These are phyloP conservation scores for Halcyon badia DNA, from an alignment of 2,797 vertebrate species.

Conservation along the genomic window DNA sequence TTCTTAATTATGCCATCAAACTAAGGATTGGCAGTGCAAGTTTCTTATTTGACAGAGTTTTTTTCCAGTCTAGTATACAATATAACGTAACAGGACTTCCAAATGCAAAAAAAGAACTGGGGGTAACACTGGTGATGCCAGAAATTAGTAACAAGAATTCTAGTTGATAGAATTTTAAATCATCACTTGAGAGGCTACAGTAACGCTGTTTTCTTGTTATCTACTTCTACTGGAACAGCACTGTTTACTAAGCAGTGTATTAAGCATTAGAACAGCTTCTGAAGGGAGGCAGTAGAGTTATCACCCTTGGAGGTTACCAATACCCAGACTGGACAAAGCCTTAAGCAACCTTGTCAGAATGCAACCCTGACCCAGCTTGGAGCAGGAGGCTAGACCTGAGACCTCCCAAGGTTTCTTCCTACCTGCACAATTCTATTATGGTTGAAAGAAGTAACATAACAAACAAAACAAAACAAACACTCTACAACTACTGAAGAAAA, in stretches of 20 bases:
- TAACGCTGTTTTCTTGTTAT: background rate
- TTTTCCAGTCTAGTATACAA: background rate
- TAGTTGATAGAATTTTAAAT: background rate
- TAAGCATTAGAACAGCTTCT: background rate
- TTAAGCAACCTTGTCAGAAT: background rate
- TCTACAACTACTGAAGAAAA: background rate
- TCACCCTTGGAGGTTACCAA: background rate
- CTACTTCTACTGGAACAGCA: background rate
- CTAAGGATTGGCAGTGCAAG: background rate
- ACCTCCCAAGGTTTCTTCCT: background rate
- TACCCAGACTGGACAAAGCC: background rate
- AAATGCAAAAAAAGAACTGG: background rate
- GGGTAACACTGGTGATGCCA: background rate
- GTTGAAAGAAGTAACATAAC: background rate
- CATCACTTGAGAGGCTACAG: background rate
- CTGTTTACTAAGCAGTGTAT: background rate
- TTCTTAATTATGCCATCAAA: background rate
- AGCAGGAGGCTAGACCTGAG: background rate
- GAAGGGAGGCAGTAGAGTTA: background rate
- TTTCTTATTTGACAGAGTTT: background rate
- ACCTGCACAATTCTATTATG: accelerated
- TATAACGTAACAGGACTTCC: background rate
- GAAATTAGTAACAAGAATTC: background rate
- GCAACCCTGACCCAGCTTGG: background rate
- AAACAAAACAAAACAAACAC: background rate